phyloP scores from a whole-genome alignment of 2,888 invertebrate genomes.

The Notocelia uddmanniana region DNA sequence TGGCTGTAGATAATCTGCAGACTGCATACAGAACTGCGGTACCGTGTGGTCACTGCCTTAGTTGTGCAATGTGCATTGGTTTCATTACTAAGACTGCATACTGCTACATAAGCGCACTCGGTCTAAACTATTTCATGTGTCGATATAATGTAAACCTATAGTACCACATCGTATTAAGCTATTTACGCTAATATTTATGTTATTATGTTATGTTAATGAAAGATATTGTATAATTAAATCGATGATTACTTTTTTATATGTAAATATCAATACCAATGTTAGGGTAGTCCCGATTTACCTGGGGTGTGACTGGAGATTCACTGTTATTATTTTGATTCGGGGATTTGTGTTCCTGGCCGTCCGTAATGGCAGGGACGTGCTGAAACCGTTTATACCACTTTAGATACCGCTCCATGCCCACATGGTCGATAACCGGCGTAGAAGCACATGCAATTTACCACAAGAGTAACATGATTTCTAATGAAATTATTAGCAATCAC shows the following conservation, averaged over 20 bases:
- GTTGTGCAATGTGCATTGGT: background rate
- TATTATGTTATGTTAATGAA: background rate
- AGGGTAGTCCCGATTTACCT: conserved; percentile 59
- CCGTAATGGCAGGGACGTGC: conserved; percentile 81
- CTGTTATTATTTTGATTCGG: conserved; percentile 66
- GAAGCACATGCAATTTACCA: conserved; percentile 45
- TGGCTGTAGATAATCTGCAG: background rate
- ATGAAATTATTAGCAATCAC: conserved; percentile 52
- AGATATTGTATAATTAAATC: background rate
- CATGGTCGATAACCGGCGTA: background rate
- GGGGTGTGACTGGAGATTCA: conserved; percentile 73
- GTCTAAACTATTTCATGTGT: no score
- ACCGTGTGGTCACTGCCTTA: background rate
- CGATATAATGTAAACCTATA: no score
- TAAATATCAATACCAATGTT: conserved; percentile 2
- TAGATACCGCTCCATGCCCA: conserved; percentile 19
- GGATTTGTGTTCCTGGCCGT: conserved; percentile 75
- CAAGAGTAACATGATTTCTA: conserved; percentile 49
- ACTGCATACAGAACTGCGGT: background rate
- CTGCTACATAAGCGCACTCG: no score
- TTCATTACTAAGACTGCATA: background rate
- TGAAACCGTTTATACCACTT: conserved; percentile 58
- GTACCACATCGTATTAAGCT: no score
- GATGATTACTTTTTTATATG: background rate
- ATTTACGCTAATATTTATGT: no score